These are phyloP conservation scores for Sicus ferrugineus DNA, from an alignment of 2,888 invertebrate species.

Conservation along the genomic window DNA sequence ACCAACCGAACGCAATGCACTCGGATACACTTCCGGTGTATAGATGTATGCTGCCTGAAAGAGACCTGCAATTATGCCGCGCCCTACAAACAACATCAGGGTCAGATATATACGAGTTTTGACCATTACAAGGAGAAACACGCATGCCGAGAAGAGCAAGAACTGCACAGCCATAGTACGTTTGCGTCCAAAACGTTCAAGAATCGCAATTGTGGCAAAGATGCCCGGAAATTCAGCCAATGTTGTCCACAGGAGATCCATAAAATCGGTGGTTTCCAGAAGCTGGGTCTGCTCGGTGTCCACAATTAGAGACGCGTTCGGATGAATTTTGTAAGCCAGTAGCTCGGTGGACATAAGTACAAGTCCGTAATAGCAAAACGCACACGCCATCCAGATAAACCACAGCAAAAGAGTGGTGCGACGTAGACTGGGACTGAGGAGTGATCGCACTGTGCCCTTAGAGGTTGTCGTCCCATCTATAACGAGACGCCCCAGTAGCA, in stretches of 20 bases:
- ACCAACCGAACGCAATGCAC: constrained; percentile 85
- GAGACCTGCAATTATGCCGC: constrained; percentile 91
- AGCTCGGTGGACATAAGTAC: constrained; percentile 94
- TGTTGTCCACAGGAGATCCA: constrained; percentile 92
- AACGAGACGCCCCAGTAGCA: constrained; percentile 84
- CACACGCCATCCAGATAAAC: constrained; percentile 95
- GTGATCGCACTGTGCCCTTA: constrained; percentile 74
- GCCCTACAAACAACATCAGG: constrained; percentile 83
- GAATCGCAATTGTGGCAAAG: constrained; percentile 86
- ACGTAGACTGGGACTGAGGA: constrained; percentile 81
- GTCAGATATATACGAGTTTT: constrained; percentile 77
- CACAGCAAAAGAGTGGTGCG: constrained; percentile 87
- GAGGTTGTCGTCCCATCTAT: constrained; percentile 73
- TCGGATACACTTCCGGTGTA: constrained; percentile 94
- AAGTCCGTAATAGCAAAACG: constrained; percentile 94
- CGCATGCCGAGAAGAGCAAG: constrained; percentile 79
- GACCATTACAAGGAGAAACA: constrained; percentile 70
- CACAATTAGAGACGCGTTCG: constrained; percentile 34
- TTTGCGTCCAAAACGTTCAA: constrained; percentile 89
- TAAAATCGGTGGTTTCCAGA: constrained; percentile 85
- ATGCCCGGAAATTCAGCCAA: constrained; percentile 94
- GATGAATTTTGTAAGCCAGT: constrained; percentile 65
- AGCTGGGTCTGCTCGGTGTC: constrained; percentile 72
- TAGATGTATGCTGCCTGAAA: constrained; percentile 97
- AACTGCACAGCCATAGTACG: constrained; percentile 95